Evolutionary conservation across 2,797 vertebrate species (phyloP).

Genomic region (Malacoraja senta): DNA sequence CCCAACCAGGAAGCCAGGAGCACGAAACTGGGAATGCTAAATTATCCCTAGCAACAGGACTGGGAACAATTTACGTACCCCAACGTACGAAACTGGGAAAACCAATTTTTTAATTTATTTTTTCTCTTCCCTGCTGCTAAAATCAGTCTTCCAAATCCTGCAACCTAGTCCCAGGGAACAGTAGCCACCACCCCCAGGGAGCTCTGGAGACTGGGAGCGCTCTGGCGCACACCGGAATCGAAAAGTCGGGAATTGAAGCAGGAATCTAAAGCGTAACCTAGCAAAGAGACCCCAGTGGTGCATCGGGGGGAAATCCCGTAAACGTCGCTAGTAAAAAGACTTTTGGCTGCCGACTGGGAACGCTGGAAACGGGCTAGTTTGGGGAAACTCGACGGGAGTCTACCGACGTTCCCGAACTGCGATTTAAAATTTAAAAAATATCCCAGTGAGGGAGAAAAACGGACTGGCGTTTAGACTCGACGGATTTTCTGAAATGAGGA

Average conservation of each 20-base stretch:
- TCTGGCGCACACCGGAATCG: not conserved
- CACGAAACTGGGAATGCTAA: not conserved
- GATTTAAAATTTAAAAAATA: constrained; percentile 28
- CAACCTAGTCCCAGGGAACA: not conserved
- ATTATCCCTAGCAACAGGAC: not conserved
- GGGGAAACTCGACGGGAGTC: not conserved
- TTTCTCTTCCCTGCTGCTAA: not conserved
- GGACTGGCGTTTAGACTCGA: not conserved
- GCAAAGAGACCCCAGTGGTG: too few species aligned
- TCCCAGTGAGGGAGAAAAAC: not conserved
- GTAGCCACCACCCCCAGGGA: not conserved
- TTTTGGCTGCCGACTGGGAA: not conserved
- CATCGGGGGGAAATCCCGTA: too few species aligned
- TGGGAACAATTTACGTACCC: not conserved
- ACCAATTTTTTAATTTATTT: too few species aligned
- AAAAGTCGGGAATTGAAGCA: not conserved
- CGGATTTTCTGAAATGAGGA: not conserved
- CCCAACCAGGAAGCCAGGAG: not conserved
- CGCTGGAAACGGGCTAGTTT: not conserved
- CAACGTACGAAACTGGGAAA: too few species aligned
- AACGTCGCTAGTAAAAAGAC: too few species aligned
- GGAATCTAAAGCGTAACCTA: too few species aligned
- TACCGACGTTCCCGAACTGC: constrained; percentile 44
- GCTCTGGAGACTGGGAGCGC: too few species aligned
- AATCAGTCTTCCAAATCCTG: not conserved